Percentiles rank a stretch among this genome's conserved stretches.
These are phyloP conservation scores for Cataglyphis livida DNA, from an alignment of 2,888 invertebrate species.

Conservation along the genomic window DNA sequence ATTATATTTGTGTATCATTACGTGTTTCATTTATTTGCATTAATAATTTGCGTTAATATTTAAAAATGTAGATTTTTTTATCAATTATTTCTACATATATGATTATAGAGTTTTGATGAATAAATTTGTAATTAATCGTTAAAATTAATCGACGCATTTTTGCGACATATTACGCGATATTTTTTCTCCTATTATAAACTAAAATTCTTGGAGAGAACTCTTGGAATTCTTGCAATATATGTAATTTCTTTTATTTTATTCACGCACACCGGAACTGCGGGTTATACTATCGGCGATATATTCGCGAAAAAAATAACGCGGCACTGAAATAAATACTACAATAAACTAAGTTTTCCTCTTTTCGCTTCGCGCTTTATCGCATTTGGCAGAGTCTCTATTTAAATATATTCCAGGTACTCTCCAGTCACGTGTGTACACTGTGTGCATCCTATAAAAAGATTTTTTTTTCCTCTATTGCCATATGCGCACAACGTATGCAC, in stretches of 20 bases:
- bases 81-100: background rate
- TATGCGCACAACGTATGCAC: constrained; percentile 35
- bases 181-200: background rate
- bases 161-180: background rate
- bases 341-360: constrained; percentile 40
- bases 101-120: background rate
- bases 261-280: constrained; percentile 1
- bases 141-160: background rate
- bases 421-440: constrained; percentile 55
- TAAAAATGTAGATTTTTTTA: background rate
- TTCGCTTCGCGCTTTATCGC: constrained; percentile 50
- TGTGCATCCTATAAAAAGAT: constrained; percentile 38
- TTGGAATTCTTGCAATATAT: background rate
- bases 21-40: background rate
- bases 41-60: background rate
- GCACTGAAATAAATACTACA: constrained; percentile 44
- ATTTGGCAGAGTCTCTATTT: constrained; percentile 38
- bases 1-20: background rate
- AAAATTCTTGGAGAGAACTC: background rate
- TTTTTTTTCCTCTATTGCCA: constrained; percentile 24
- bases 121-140: background rate
- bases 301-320: constrained; percentile 38
- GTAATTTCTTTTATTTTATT: background rate
- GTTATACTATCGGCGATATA: constrained; percentile 44
- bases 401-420: constrained; percentile 31